phyloP scores from a whole-genome alignment of 2,888 invertebrate species.

The Melangyna quadrimaculata region DNA sequence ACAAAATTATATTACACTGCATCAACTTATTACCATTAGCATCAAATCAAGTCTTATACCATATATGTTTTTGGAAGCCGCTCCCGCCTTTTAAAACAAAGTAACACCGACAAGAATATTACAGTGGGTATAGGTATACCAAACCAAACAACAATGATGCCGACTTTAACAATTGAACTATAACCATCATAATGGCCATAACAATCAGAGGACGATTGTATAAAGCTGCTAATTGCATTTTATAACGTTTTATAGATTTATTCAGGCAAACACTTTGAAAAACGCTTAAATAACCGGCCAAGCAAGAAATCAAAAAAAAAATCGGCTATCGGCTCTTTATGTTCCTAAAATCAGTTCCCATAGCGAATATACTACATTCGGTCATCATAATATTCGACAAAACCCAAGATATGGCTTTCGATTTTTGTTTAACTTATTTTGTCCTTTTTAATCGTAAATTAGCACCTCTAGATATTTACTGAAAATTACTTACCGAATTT shows the following conservation, averaged over 20 bases:
- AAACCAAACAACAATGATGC: constrained; percentile 50
- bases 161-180: constrained; percentile 67
- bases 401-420: background rate
- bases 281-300: constrained; percentile 29
- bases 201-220: constrained; percentile 64
- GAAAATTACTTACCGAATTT: constrained; percentile 71
- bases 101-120: constrained; percentile 7
- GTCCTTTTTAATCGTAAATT: constrained; percentile 72
- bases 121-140: background rate
- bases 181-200: constrained; percentile 67
- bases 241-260: constrained; percentile 63
- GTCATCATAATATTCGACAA: background rate
- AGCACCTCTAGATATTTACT: constrained; percentile 70
- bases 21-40: constrained; percentile 54
- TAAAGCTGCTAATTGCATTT: constrained; percentile 67
- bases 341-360: constrained; percentile 51
- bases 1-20: constrained; percentile 31
- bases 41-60: background rate
- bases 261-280: constrained; percentile 35
- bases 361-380: constrained; percentile 24
- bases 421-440: constrained; percentile 68
- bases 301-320: constrained; percentile 54
- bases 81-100: constrained; percentile 28
- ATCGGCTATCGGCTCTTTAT: constrained; percentile 5
- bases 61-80: background rate